These are phyloP conservation scores for Typhlomys cinereus DNA, from an alignment of 2,113 vertebrate genomes.

Conservation along the genomic window DNA sequence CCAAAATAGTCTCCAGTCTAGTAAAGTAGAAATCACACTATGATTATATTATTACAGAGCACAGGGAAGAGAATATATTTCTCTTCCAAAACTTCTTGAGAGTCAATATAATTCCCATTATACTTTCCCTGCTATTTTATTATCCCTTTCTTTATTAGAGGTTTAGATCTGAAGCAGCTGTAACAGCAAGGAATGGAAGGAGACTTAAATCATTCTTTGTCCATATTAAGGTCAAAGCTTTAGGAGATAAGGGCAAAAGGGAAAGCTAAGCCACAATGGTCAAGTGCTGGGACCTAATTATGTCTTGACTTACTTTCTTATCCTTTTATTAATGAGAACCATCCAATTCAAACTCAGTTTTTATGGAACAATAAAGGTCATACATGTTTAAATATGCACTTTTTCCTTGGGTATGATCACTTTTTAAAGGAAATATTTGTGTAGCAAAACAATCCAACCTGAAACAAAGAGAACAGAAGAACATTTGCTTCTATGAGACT, in stretches of 20 bases:
- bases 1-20: slow-evolving; percentile 67
- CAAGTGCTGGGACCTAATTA: slow-evolving; percentile 71
- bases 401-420: slow-evolving; percentile 44
- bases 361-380: slow-evolving; percentile 66
- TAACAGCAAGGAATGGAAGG: slow-evolving; percentile 68
- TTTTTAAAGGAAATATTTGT: slow-evolving; percentile 56
- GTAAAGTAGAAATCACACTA: slow-evolving; percentile 73
- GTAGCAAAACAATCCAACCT: not conserved
- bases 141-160: slow-evolving; percentile 74
- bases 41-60: slow-evolving; percentile 71
- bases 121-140: slow-evolving; percentile 71
- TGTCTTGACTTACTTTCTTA: slow-evolving; percentile 68
- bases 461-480: slow-evolving; percentile 36
- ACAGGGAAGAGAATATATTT: slow-evolving; percentile 62
- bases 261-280: slow-evolving; percentile 71
- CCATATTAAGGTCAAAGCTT: slow-evolving; percentile 68
- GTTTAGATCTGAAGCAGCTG: slow-evolving; percentile 68
- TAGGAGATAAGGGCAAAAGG: slow-evolving; percentile 71
- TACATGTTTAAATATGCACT: slow-evolving; percentile 60
- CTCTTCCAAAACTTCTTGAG: slow-evolving; percentile 73
- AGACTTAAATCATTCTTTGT: slow-evolving; percentile 76
- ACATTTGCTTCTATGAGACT: not conserved
- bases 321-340: slow-evolving; percentile 70
- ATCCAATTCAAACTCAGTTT: slow-evolving; percentile 56
- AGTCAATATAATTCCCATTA: slow-evolving; percentile 76